phyloP scores from a whole-genome alignment of 1,140 invertebrate species.

The Nebria ingens region DNA sequence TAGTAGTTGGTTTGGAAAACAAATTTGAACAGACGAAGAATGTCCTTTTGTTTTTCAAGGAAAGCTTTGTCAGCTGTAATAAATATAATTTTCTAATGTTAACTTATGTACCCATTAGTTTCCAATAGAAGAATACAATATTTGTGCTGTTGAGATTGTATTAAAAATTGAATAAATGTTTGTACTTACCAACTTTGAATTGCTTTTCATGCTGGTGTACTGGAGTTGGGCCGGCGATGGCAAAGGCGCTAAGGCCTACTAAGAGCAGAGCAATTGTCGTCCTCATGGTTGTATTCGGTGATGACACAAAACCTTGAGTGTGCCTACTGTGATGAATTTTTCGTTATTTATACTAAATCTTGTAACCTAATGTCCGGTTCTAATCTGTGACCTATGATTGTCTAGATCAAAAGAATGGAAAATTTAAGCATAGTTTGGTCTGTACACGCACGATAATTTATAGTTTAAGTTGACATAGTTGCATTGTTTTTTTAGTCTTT shows the following conservation, averaged over 20 bases:
- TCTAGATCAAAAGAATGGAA: too few species aligned
- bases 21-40: constrained; percentile 48
- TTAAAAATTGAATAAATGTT: neutral
- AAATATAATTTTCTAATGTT: neutral
- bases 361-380: too few species aligned
- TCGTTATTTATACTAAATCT: too few species aligned
- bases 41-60: constrained; percentile 43
- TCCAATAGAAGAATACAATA: too few species aligned
- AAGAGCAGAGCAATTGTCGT: constrained; percentile 17
- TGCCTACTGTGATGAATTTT: too few species aligned
- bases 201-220: constrained; percentile 11
- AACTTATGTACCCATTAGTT: too few species aligned
- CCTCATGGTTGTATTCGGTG: constrained; percentile 19
- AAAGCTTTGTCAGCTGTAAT: constrained; percentile 41
- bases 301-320: neutral
- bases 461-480: too few species aligned
- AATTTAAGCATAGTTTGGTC: too few species aligned
- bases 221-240: constrained; percentile 6
- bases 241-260: constrained; percentile 18
- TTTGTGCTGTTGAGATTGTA: too few species aligned
- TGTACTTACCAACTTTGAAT: constrained; percentile 22
- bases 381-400: too few species aligned
- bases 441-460: too few species aligned
- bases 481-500: too few species aligned
- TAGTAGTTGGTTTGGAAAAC: constrained; percentile 42